phyloP scores from a whole-genome alignment of 2,797 vertebrate species.

The Brotula barbata region DNA sequence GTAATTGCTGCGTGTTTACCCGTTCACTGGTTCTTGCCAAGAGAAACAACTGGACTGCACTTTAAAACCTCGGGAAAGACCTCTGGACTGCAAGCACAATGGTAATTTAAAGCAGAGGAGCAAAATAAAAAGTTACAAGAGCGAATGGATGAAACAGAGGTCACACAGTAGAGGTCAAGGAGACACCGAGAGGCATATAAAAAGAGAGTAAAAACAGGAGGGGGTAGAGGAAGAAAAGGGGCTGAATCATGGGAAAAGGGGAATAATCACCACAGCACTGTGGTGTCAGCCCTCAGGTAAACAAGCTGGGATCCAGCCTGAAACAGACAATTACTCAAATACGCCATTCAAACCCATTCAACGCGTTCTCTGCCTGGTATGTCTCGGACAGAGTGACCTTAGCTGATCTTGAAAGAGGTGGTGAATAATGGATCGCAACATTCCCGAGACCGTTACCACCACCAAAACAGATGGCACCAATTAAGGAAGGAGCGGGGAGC shows the following conservation, averaged over 20 bases:
- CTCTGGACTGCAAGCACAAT: not conserved
- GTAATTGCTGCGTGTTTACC: not conserved
- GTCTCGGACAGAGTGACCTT: conserved; percentile 34
- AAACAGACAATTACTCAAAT: conserved; percentile 28
- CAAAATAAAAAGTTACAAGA: not conserved
- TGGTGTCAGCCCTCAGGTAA: conserved; percentile 28
- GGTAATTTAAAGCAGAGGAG: not conserved
- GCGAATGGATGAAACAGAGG: conserved; percentile 9
- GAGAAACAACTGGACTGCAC: not conserved
- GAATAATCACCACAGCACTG: conserved; percentile 26
- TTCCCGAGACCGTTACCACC: conserved; percentile 57
- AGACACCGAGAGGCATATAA: conserved; percentile 24
- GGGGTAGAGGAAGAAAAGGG: conserved; percentile 29
- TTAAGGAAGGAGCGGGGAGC: conserved; percentile 55
- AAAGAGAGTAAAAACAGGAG: conserved; percentile 31
- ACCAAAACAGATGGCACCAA: conserved; percentile 73
- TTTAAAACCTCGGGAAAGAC: not conserved
- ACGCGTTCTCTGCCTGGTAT: conserved; percentile 18
- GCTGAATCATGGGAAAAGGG: conserved; percentile 19
- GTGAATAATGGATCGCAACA: conserved; percentile 62
- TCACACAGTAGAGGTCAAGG: conserved; percentile 24
- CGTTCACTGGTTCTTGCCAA: not conserved
- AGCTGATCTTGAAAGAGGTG: conserved; percentile 39
- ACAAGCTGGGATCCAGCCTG: conserved; percentile 14
- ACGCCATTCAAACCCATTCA: conserved; percentile 8